Evolutionary conservation across 2,888 invertebrate species (phyloP), one percentile per base, ranked within the genome.

Genomic region (Callimorpha dominula): DNA sequence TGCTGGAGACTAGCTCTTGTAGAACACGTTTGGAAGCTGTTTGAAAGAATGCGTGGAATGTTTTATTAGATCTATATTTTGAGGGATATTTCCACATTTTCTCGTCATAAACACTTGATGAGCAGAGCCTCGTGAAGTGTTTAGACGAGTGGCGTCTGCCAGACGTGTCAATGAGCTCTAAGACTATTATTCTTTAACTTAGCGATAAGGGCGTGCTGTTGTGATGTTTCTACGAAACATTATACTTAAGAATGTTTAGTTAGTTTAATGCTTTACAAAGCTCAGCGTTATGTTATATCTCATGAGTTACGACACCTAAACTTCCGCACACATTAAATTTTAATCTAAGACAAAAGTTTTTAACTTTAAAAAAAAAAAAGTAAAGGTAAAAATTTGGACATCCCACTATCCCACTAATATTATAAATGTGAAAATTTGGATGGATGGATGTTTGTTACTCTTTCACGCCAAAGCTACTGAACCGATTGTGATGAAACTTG

Each of bases 51-150:
- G 46, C 31, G 12, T 4, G 46, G 64, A 42, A 72, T 72, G 71
- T 50, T 63, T 69, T 82, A 82, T 76, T 81, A 82, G 57, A 74
- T 78, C 69, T 78, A 72, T 79, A 74, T 65, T 73, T 67, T 60
- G 71, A 42, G 76, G 70, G 68, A 78, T 72, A 77, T 72, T 72
- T 79, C 75, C 72, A 42, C 74, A 66, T 76, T 70, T 72, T 69
- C 65, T n/a, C 71, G 75, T 72, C 74, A 77, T 80, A 81, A 82
- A 79, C 80, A 79, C 84, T 80, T 73, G 77, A 76, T 73, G 81
- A 66, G 63, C 71, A 63, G 65, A 77, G 77, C 75, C 31, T 31
- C 31, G 77, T 78, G 77, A 74, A 83, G 83, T 80, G 81, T 80
- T 81, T 80, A 69, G 76, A 70, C 60, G 68, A 83, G 78, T 78